Evolutionary conservation across 1,140 invertebrate genomes (phyloP).

Genomic region (Bombyx mandarina): DNA sequence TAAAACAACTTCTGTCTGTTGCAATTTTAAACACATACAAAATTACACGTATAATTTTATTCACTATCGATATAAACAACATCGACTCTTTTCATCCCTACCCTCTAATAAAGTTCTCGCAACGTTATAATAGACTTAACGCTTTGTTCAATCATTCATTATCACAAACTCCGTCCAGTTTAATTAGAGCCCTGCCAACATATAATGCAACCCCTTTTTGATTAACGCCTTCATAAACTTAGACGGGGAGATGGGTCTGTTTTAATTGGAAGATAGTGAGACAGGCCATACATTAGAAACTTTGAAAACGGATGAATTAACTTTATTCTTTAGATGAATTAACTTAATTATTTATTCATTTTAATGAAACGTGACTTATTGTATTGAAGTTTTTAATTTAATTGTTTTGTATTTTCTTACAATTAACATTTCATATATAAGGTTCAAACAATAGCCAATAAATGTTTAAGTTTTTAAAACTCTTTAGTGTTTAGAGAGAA

Average conservation of each 20-base stretch:
- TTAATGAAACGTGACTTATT: slow-evolving; percentile 38
- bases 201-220: slow-evolving; percentile 22
- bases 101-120: slow-evolving; percentile 62
- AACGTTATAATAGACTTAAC: slow-evolving; percentile 60
- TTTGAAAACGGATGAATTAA: slow-evolving; percentile 43
- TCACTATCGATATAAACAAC: neutral
- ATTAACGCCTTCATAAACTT: slow-evolving; percentile 18
- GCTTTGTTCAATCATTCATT: slow-evolving; percentile 65
- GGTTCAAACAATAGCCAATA: neutral
- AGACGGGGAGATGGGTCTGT: slow-evolving; percentile 15
- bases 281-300: slow-evolving; percentile 48
- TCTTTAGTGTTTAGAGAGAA: neutral
- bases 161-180: slow-evolving; percentile 30
- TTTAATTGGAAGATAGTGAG: slow-evolving; percentile 19
- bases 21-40: neutral
- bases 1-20: neutral
- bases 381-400: slow-evolving; percentile 3
- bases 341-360: slow-evolving; percentile 26
- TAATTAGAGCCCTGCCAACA: slow-evolving; percentile 37
- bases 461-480: neutral
- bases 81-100: slow-evolving; percentile 17
- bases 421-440: neutral
- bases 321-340: slow-evolving; percentile 27
- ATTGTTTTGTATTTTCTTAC: neutral
- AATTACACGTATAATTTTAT: too few relatives aligned